These are phyloP conservation scores for Dynastes hyllus DNA, from an alignment of 2,888 invertebrate genomes.

Conservation along the genomic window DNA sequence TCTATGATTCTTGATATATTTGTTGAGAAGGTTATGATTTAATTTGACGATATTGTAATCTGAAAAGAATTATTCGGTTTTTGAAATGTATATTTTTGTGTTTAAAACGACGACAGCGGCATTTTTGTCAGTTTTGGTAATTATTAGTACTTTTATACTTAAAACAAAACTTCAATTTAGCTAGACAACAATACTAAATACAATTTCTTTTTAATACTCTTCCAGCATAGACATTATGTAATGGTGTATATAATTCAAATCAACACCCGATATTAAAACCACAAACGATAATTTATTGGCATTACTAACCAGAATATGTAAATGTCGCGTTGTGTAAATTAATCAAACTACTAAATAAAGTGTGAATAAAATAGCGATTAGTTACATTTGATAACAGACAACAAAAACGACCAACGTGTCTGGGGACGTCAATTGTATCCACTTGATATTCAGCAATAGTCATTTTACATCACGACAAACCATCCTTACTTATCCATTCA, in stretches of 20 bases:
- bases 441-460: conserved; percentile 16
- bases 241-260: too few species aligned
- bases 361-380: neutral
- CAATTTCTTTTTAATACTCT: too few species aligned
- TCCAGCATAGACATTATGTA: neutral
- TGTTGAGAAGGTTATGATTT: too few species aligned
- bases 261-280: neutral
- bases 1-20: too few species aligned
- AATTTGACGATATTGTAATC: too few species aligned
- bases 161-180: neutral
- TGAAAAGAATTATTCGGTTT: too few species aligned
- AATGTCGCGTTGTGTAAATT: neutral
- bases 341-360: neutral
- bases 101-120: too few species aligned
- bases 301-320: neutral
- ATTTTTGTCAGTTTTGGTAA: too few species aligned
- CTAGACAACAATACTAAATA: neutral
- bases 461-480: neutral
- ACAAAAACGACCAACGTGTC: neutral
- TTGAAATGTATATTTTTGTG: too few species aligned
- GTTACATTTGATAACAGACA: neutral
- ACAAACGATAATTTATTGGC: neutral
- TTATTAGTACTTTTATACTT: neutral
- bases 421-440: neutral
- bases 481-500: neutral